These are phyloP conservation scores for Hirtodrosophila histrioides DNA, from an alignment of 2,888 invertebrate species.

Conservation along the genomic window DNA sequence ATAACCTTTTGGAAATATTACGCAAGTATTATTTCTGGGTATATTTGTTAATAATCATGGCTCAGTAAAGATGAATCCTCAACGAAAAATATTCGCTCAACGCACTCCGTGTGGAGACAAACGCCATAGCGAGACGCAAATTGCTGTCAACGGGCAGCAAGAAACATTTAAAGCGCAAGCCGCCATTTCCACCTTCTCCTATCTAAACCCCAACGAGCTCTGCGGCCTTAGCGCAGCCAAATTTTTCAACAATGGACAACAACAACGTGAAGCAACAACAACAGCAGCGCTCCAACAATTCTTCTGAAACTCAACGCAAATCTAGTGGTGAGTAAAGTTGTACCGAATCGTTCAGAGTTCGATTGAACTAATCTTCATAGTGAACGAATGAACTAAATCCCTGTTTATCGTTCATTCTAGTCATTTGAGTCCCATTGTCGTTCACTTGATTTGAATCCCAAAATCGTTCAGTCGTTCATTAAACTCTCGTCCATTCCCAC, in stretches of 20 bases:
- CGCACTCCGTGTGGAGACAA: conserved; percentile 84
- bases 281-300: conserved; percentile 88
- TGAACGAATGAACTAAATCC: too few relatives aligned
- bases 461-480: too few relatives aligned
- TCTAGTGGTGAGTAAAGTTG: conserved; percentile 80
- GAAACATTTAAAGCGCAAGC: conserved; percentile 42
- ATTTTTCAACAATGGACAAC: conserved; percentile 85
- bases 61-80: conserved; percentile 84
- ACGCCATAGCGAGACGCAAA: conserved; percentile 73
- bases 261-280: conserved; percentile 87
- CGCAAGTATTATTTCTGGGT: conserved; percentile 78
- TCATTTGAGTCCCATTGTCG: too few relatives aligned
- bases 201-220: conserved; percentile 19
- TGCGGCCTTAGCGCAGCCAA: conserved; percentile 47
- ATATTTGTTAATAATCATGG: conserved; percentile 83
- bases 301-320: conserved; percentile 87
- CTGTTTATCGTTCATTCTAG: too few relatives aligned
- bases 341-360: neutral
- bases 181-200: conserved; percentile 30
- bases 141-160: conserved; percentile 60
- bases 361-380: too few relatives aligned
- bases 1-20: conserved; percentile 76
- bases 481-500: too few relatives aligned
- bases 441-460: too few relatives aligned
- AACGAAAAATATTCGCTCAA: conserved; percentile 78